Evolutionary conservation across 2,888 invertebrate species (phyloP), one percentile per base, ranked within the genome.

Genomic region (Cheilosia vernalis): DNA sequence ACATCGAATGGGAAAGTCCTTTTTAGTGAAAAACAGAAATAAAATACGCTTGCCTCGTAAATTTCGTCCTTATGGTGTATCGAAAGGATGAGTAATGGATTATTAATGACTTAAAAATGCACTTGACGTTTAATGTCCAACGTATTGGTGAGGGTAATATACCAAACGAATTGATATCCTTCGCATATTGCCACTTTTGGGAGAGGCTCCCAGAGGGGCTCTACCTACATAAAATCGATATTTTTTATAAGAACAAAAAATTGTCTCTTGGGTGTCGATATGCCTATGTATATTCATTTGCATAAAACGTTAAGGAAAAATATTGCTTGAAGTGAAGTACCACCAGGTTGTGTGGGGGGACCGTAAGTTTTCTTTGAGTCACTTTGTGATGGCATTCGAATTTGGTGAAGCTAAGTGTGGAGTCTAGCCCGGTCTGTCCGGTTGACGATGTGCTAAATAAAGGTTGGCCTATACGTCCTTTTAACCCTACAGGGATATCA

Each of bases 71-170:
- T 27, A n/a, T 24, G 42, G 7, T 3, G 44, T 15, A 19, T 47
- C 19, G 15, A 27, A 60, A 33, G 58, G 63, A 69, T 69, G 73
- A 58, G 69, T 69, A 79, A 83, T 83, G 79, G 83, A 74, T 79
- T 84, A 70, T 84, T 64, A 79, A 84, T 84, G 69, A 79, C 47
- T 69, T 53, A 33, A 64, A 79, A 58, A 73, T 74, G 44, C 58
- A 74, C 56, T 66, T 53, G 72, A 61, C 44, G 55, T 49, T 78
- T 61, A 67, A 73, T 63, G 61, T 10, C 21, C 40, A 13, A 40
- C 58, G 17, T 40, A 66, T 55, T 73, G 67, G 47, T 17, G 17
- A 58, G 15, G 72, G 40, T 7, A 33, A 55, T 55, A 42, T 24
- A 51, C 13, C 19, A 42, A 33, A 42, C 30, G 30, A 72, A 64